Evolutionary conservation across 1,140 invertebrate genomes (phyloP), one percentile per base, ranked within the genome.

Genomic region (Chionoecetes opilio): DNA sequence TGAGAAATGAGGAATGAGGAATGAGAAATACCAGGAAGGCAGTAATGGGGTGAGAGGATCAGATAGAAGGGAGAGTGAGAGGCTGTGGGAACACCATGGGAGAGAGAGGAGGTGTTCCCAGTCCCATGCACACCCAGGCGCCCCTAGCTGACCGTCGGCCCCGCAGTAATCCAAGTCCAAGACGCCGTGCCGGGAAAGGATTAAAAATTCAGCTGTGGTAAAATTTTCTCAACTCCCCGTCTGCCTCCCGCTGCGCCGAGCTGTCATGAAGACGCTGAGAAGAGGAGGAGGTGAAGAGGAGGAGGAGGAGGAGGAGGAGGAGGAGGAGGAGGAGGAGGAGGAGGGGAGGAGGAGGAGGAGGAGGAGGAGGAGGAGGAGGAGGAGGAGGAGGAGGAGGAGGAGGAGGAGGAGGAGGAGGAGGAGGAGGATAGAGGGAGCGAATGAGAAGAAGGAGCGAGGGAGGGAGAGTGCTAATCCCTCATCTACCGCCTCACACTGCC

Each of bases 161-260:
- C 75, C 89, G 37, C 14, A 85, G 94, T 95, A 95, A 91, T 91
- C 94, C 94, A 95, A 32, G 91, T 92, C 90, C 92, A 53, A 92
- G 82, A 84, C 94, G 82, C 94, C 82, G 34, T 91, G 90, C 90
- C 90, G 94, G 90, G 34, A 92, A 63, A 63, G 89, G 38, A 85
- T 95, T 95, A 95, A 95, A 95, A 95, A 95, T 95, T 95, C 94
- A 95, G 82, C 89, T 46, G 90, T 84, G 94, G 91, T 95, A 95
- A 95, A 92, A 95, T 95, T 95, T 95, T 95, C 94, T 95, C 94
- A 92, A 95, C 90, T 95, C 94, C 29, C 94, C 90, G 94, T 95
- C 94, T 35, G 84, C 90, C 46, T 37, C 94, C 94, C 90, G 94
- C 94, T 95, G 94, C 9, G 94, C 5, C 91, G 37, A 53, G 75